Evolutionary conservation across 2,888 invertebrate genomes (phyloP), one percentile per base, ranked within the genome.

Genomic region (Perdita meconis): DNA sequence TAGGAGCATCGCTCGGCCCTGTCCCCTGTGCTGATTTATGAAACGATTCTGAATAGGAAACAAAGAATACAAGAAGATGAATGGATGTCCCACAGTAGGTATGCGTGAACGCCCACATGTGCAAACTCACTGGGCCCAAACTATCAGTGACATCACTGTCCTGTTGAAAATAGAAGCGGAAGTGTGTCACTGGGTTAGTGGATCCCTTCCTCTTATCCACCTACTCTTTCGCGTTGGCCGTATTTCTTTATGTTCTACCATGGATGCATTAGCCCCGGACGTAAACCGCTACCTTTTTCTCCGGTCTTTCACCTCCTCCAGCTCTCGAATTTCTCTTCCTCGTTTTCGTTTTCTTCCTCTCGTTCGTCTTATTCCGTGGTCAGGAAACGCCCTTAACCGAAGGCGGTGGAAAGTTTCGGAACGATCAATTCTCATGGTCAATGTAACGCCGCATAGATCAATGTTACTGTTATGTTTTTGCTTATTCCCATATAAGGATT

Each of bases 121-220:
- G 59, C 16, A 55, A 50, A 44, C 30, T 53, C 40, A 22, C 16
- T 55, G 26, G 64, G 55, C 44, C 53, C 70, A 65, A 73, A 60
- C 73, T 63, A 44, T 51, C 63, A 40, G 53, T 73, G 69, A 71
- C 84, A 77, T 30, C 24, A 63, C 56, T 36, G 40, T 19, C 74
- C 80, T 63, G 68, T 66, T 75, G 80, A 65, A 86, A 86, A 84
- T 84, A 82, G 86, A 85, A 88, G 85, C 82, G 83, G 67, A 90
- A 89, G 89, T 90, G 79, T 89, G 90, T 83, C 89, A 90, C 69
- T 79, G 75, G 88, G 87, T 89, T 89, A 86, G 86, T 83, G 88
- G 84, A 86, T 80, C 82, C 82, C 72, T 83, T 82, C 78, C 63
- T 57, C 71, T 42, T 56, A 22, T 55, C 34, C 66, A 8, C 26